Evolutionary conservation across 1,140 invertebrate genomes (phyloP).

Genomic region (Bombus terrestris): DNA sequence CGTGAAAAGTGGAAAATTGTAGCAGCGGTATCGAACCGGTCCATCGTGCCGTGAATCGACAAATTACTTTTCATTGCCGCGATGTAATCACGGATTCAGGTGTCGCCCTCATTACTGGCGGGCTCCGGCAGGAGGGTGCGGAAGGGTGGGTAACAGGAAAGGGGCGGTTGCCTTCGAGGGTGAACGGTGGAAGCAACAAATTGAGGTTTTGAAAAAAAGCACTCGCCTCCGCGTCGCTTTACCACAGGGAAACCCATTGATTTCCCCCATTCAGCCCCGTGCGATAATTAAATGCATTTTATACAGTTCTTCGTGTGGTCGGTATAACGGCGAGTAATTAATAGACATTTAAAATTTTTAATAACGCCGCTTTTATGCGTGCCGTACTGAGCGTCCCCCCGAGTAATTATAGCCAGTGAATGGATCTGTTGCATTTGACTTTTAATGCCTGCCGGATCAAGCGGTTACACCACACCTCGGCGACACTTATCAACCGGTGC

Average conservation of each 20-base stretch:
- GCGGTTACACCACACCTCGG: slow-evolving; percentile 63
- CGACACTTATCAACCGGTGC: slow-evolving; percentile 70
- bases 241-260: slow-evolving; percentile 76
- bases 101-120: slow-evolving; percentile 67
- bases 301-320: slow-evolving; percentile 68
- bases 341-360: slow-evolving; percentile 81
- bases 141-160: slow-evolving; percentile 61
- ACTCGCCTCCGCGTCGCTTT: slow-evolving; percentile 68
- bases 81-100: slow-evolving; percentile 71
- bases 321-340: slow-evolving; percentile 78
- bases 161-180: slow-evolving; percentile 42
- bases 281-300: slow-evolving; percentile 81
- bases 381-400: slow-evolving; percentile 62
- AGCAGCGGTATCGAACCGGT: slow-evolving; percentile 63
- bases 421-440: slow-evolving; percentile 79
- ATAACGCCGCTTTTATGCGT: slow-evolving; percentile 79
- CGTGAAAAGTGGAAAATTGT: slow-evolving; percentile 68
- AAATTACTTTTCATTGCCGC: slow-evolving; percentile 72
- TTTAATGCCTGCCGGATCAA: slow-evolving; percentile 77
- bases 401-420: slow-evolving; percentile 77
- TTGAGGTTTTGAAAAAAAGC: slow-evolving; percentile 76
- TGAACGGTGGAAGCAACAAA: slow-evolving; percentile 69
- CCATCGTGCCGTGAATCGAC: slow-evolving; percentile 70
- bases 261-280: slow-evolving; percentile 75
- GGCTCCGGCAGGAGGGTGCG: slow-evolving; percentile 44